Conservation (phyloP, 2,113 vertebrate species). For the Lasiurus borealis region DNA sequence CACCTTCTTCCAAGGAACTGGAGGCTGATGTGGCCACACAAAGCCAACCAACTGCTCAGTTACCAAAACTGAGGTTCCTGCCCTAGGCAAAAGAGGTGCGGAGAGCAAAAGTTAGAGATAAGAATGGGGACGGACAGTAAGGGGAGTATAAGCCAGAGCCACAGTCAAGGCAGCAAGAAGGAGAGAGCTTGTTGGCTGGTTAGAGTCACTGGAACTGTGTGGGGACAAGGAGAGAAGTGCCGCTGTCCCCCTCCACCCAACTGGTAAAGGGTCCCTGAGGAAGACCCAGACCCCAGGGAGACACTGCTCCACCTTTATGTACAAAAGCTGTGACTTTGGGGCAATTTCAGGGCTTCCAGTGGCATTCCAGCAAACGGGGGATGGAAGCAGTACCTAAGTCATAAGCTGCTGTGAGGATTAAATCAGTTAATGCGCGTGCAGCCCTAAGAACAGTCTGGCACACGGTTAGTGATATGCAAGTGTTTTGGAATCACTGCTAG, state of each 20-base stretch:
- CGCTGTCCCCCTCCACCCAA: neutral
- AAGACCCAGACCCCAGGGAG: neutral
- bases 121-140: neutral
- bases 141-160: too few relatives aligned
- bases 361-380: neutral
- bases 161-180: neutral
- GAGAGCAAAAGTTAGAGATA: neutral
- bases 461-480: neutral
- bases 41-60: neutral
- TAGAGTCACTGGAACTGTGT: neutral
- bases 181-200: neutral
- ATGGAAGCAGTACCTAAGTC: too few relatives aligned
- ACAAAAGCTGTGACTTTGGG: too few relatives aligned
- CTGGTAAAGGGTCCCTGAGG: neutral
- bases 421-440: neutral
- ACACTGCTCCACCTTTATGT: neutral
- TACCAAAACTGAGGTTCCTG: neutral
- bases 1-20: neutral
- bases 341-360: neutral
- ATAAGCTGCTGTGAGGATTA: neutral
- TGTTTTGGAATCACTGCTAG: neutral
- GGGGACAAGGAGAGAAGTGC: neutral
- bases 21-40: neutral
- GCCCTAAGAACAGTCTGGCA: neutral
- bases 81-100: neutral